Evolutionary conservation across 2,113 vertebrate genomes (phyloP), one percentile per base, ranked within the genome.

Genomic region (Xenopus laevis): DNA sequence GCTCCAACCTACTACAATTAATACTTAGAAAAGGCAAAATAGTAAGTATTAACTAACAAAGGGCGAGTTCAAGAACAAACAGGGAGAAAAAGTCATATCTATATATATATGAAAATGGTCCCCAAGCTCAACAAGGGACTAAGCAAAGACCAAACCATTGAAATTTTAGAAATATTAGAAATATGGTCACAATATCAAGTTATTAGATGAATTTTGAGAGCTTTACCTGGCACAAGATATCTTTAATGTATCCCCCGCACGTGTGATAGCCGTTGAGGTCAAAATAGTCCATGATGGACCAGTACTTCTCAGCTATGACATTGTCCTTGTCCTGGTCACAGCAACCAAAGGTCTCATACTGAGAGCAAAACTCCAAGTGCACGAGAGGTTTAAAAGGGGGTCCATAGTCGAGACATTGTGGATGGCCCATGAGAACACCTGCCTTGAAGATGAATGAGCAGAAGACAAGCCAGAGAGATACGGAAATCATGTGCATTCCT

Each of bases 201-300:
- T 40, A 40, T 40, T 40, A 40, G 3, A 6, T 40, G 33, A 40
- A 40, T 40, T 40, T 7, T 50, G 47, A 10, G 47, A 16, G 53
- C 6, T 82, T 59, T 83, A 96, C 95, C 93, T 96, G 93, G 77
- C 93, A 95, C 44, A 96, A 85, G 65, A 90, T 87, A 71, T 94
- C 91, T 82, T 93, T 95, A 78, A 97, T 79, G 63, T 86, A 84
- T 0, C 78, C 82, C 16, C 86, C 83, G 33, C 93, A 95, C n/a
- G 84, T 80, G 0, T 89, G 80, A 1, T 81, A 71, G 2, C 63
- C 87, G 44, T 13, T 66, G 6, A 74, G 78, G 52, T 90, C 90
- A 13, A 93, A 13, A 17, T 84, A 77, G 46, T 88, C 89, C 81
- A 92, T 86, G 17, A 95, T 84, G 66, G 89, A 85, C 91, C 83